A percentile compares a stretch with the other conserved stretches of the same genome.
Conservation (phyloP, 2,888 invertebrate genomes). For the Eupithecia pulchellata region DNA sequence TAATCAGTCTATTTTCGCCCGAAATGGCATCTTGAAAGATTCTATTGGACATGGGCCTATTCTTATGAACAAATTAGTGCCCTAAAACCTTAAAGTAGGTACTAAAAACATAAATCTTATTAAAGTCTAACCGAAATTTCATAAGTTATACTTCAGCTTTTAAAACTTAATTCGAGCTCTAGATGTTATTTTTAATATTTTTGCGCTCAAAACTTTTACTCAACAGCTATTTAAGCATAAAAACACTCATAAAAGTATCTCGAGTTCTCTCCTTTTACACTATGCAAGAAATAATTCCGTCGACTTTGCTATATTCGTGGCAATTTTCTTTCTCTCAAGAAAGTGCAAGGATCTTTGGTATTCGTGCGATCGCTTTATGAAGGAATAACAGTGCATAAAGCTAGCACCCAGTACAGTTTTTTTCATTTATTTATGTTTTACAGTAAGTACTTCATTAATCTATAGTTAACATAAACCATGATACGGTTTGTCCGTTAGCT, state of each 20-base stretch:
- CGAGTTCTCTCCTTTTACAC: conserved; percentile 52
- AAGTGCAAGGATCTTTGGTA: conserved; percentile 59
- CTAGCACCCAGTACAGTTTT: conserved; percentile 8
- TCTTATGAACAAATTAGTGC: neutral
- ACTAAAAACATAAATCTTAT: neutral
- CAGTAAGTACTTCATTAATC: no score
- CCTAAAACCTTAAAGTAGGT: neutral
- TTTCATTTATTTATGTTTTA: no score
- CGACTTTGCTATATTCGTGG: conserved; percentile 52
- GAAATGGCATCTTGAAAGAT: neutral
- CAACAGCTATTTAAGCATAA: conserved; percentile 2
- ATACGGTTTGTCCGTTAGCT: no score
- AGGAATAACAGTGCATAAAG: conserved; percentile 37
- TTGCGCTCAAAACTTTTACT: neutral
- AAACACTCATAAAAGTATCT: conserved; percentile 37
- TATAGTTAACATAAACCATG: no score
- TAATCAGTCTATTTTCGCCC: neutral
- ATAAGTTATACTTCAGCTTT: neutral
- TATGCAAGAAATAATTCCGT: conserved; percentile 55
- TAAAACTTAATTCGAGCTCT: neutral
- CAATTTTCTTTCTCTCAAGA: conserved; percentile 54
- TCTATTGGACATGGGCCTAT: neutral
- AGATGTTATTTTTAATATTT: neutral
- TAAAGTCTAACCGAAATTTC: neutral
- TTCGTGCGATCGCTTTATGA: conserved; percentile 66